Base-by-base conservation (phyloP, 2,888 invertebrate genomes). In the Meta bourneti region DNA sequence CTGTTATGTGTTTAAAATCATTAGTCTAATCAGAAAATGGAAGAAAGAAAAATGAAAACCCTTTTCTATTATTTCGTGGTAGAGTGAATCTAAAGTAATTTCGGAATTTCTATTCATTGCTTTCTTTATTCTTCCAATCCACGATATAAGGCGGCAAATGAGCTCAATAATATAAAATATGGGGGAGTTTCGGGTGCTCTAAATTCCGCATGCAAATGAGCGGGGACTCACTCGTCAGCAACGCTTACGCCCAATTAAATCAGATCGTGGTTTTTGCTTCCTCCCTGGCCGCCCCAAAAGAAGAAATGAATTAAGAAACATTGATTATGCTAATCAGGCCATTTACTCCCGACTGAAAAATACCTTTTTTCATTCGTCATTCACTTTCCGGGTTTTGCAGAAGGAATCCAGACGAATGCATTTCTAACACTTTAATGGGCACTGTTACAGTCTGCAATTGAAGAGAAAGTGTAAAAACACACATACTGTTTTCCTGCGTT, bases 251-350 rank as follows among this genome's bases (percentile, higher is more conserved):
- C 34, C 80, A 87, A 87, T 87, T 87, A 87, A 87, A 87, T 87
- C 79, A 51, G 79, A 71, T 87, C 34, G 72, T 7, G 79, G 87
- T 34, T 72, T 87, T 87, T 87, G 20, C 9, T 19, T 79, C 61
- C 61, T 75, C 34, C 54, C 72, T 54, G 54, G 19, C 72, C 19
- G 19, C 69, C 19, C 11, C 20, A 16, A n/a, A n/a, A 72, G 54
- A 72, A 75, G 75, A 82, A 77, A 82, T 82, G 82, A 77, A 77
- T 89, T 89, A 89, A 89, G 77, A 75, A 82, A 83, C 82, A 89
- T 89, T 77, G 89, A 82, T 89, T 89, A 89, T 89, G 89, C 69
- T 89, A 82, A 89, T 89, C 82, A 82, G 54, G 87, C 79, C 72
- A 80, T 87, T 87, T 80, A 87, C 70, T 87, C 54, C 48, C 87